Conservation (phyloP, 2,113 vertebrate genomes). For the Oryzias curvinotus region DNA sequence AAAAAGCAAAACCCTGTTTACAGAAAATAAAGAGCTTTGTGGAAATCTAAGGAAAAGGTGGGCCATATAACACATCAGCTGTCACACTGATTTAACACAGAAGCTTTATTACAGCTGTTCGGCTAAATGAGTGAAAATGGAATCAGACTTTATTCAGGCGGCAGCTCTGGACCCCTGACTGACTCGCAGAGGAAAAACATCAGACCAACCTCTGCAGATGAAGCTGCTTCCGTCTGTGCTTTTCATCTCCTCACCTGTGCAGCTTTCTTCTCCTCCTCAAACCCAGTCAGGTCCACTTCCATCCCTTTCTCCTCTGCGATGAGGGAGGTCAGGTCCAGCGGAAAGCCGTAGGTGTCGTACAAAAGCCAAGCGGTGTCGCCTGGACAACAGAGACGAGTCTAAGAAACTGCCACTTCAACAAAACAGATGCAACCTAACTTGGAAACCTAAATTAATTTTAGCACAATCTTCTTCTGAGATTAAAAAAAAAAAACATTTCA, state of each 20-base stretch:
- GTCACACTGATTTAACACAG: too few species aligned
- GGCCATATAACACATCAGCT: background rate
- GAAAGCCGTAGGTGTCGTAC: conserved; percentile 96
- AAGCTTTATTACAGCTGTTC: background rate
- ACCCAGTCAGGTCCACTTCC: conserved; percentile 85
- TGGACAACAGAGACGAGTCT: conserved; percentile 41
- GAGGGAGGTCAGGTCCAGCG: conserved; percentile 91
- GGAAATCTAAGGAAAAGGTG: background rate
- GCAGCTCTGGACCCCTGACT: conserved; percentile 28
- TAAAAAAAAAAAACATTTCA: too few species aligned
- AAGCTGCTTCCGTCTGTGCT: background rate
- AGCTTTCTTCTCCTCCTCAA: conserved; percentile 92
- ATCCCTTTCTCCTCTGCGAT: conserved; percentile 97
- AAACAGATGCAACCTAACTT: too few species aligned
- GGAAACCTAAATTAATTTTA: too few species aligned
- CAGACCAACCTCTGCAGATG: background rate
- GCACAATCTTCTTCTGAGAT: too few species aligned
- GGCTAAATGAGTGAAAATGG: background rate
- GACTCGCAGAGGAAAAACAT: conserved; percentile 22
- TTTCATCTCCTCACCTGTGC: conserved; percentile 83
- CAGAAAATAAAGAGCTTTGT: background rate
- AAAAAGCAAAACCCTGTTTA: background rate
- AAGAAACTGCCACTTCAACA: too few species aligned
- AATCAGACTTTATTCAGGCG: conserved; percentile 30
- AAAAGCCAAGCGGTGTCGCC: conserved; percentile 96